A percentile compares a stretch with the other conserved stretches of the same genome.
phyloP scores from a whole-genome alignment of 2,113 vertebrate genomes.

The Daubentonia madagascariensis region DNA sequence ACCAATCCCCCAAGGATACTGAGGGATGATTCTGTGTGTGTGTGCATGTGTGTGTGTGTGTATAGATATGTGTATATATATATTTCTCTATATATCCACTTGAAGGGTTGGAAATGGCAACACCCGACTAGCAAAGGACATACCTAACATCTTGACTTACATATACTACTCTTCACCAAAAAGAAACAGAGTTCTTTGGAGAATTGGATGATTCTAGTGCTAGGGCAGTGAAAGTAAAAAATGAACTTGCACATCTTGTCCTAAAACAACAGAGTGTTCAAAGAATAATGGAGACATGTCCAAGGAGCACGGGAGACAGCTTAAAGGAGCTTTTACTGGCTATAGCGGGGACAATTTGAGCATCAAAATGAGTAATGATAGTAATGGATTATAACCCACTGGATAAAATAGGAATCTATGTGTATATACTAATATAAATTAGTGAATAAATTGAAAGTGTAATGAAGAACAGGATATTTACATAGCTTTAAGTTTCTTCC shows the following conservation, averaged over 20 bases:
- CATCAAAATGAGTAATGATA: background rate
- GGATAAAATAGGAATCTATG: background rate
- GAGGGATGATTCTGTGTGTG: background rate
- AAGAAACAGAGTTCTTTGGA: background rate
- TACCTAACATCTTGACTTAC: background rate
- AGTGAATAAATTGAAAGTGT: background rate
- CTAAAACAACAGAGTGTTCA: background rate
- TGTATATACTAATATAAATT: background rate
- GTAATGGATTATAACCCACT: background rate
- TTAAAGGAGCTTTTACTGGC: background rate
- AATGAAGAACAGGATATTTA: background rate
- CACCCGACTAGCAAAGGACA: background rate
- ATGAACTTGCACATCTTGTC: background rate
- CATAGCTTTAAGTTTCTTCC: background rate
- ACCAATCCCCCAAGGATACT: background rate
- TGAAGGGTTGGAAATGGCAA: background rate
- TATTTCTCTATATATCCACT: background rate
- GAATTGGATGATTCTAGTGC: background rate
- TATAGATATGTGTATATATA: background rate
- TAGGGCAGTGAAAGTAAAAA: background rate
- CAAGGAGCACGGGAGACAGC: background rate
- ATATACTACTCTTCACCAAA: background rate
- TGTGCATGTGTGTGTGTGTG: too few species aligned
- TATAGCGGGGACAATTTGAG: background rate
- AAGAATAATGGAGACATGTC: background rate